Evolutionary conservation across 2,888 invertebrate genomes (phyloP).

Genomic region (Drosophila kanekoi): DNA sequence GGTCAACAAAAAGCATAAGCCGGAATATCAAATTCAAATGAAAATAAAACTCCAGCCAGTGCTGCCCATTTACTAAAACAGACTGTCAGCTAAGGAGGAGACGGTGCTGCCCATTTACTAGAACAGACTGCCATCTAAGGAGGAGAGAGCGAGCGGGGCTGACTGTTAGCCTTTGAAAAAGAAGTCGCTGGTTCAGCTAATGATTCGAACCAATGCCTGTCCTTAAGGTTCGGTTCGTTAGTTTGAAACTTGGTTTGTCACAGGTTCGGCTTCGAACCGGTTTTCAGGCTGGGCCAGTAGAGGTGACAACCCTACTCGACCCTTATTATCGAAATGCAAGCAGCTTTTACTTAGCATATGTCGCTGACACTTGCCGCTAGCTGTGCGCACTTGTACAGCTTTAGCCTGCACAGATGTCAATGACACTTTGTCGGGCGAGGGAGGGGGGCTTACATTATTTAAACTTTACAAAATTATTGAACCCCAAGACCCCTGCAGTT

Average conservation of each 20-base stretch:
- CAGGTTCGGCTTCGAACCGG: too few relatives aligned
- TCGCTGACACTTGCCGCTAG: constrained; percentile 20
- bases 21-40: constrained; percentile 43
- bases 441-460: constrained; percentile 11
- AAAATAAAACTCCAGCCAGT: constrained; percentile 55
- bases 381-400: constrained; percentile 14
- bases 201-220: too few relatives aligned
- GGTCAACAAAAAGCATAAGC: constrained; percentile 68
- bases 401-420: constrained; percentile 32
- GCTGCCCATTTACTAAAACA: constrained; percentile 53
- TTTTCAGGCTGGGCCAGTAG: too few relatives aligned
- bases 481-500: constrained; percentile 36
- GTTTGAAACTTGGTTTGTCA: too few relatives aligned
- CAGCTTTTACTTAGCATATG: constrained; percentile 30
- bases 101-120: constrained; percentile 40
- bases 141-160: neutral
- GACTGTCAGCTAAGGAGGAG: constrained; percentile 24
- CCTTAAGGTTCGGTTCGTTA: too few relatives aligned
- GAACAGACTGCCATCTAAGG: constrained; percentile 41
- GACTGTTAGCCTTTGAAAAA: too few relatives aligned
- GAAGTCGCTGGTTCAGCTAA: too few relatives aligned
- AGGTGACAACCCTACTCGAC: neutral
- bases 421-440: constrained; percentile 29
- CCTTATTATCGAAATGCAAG: constrained; percentile 1
- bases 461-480: constrained; percentile 45